These are phyloP conservation scores for Leptinotarsa peninsularis DNA, from an alignment of 2,888 invertebrate genomes.

Conservation along the genomic window DNA sequence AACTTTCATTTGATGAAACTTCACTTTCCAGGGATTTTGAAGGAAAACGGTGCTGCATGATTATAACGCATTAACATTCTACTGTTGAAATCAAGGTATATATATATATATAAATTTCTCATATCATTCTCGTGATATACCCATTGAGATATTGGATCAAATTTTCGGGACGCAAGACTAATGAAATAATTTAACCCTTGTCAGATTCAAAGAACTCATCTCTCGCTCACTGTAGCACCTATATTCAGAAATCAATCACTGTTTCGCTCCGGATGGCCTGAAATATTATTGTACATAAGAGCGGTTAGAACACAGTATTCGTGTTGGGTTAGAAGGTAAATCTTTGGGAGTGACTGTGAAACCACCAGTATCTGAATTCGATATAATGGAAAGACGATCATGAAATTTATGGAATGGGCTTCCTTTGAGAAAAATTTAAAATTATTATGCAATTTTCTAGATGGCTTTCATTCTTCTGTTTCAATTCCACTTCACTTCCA, in stretches of 20 bases:
- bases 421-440: no score
- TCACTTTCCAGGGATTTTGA: no score
- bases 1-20: no score
- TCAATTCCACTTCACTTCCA: no score
- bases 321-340: background rate
- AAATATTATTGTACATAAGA: constrained; percentile 37
- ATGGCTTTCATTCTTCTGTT: no score
- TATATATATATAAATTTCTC: constrained; percentile 12
- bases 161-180: constrained; percentile 46
- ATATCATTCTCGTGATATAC: constrained; percentile 6
- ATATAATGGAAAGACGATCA: no score
- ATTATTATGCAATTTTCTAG: no score
- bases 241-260: constrained; percentile 43
- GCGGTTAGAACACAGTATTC: background rate
- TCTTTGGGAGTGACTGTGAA: constrained; percentile 4
- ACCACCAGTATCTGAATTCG: background rate
- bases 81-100: background rate
- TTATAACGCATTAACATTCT: no score
- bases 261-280: constrained; percentile 38
- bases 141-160: constrained; percentile 31
- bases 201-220: constrained; percentile 40
- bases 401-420: no score
- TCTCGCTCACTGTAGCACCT: constrained; percentile 42
- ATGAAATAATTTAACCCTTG: constrained; percentile 52
- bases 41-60: no score